A percentile compares a stretch with the other conserved stretches of the same genome.
These are phyloP conservation scores for Limosa lapponica DNA, from an alignment of 2,797 vertebrate genomes.

Conservation along the genomic window DNA sequence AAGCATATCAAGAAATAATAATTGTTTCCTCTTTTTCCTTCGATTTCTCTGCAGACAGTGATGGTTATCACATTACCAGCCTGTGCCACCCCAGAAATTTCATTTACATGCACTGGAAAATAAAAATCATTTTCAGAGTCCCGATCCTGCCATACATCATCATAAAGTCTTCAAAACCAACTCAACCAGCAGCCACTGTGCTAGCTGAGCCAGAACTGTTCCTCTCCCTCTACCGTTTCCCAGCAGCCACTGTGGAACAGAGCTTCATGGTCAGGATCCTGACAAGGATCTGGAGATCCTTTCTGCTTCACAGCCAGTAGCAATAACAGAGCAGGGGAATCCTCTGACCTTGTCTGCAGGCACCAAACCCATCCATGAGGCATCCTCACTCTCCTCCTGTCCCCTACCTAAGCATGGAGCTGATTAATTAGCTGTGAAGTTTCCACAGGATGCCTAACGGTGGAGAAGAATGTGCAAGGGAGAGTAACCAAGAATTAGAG, in stretches of 20 bases:
- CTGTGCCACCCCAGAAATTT: neutral
- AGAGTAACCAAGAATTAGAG: neutral
- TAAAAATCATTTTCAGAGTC: neutral
- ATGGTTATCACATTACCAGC: neutral
- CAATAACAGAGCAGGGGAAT: neutral
- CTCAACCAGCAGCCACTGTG: neutral
- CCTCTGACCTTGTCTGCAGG: fast-evolving
- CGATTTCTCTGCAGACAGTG: neutral
- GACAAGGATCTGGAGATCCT: neutral
- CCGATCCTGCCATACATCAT: neutral
- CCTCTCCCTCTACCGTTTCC: neutral
- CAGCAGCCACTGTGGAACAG: neutral
- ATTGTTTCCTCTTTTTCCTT: neutral
- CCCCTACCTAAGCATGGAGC: neutral
- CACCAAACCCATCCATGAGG: neutral
- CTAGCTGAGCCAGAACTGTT: neutral
- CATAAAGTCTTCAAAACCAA: neutral
- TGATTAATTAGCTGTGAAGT: neutral
- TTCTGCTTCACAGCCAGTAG: neutral
- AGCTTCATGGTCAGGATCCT: neutral
- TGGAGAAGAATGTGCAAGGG: neutral
- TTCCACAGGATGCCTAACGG: neutral
- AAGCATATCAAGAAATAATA: neutral
- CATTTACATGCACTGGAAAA: neutral
- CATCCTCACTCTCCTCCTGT: neutral